Base-by-base conservation (phyloP, 2,888 invertebrate genomes). In the Brenthis hecate region DNA sequence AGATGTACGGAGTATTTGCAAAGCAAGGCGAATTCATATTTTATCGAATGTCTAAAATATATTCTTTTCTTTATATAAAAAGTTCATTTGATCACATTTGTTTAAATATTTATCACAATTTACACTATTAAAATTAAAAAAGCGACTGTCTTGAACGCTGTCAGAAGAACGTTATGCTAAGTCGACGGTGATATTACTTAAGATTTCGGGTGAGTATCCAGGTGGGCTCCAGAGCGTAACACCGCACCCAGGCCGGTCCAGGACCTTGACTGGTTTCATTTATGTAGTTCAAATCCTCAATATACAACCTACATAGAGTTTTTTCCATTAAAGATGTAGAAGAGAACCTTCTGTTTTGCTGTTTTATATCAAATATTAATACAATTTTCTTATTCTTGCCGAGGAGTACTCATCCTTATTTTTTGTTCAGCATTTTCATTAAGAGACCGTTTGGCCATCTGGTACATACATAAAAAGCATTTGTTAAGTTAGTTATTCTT, bases 1-100 rank as follows among this genome's bases (percentile, higher is more conserved):
- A 92, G 75, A 91, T 88, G 70, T 92, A 91, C 53, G 92, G 92
- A 72, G 86, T 85, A 62, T 77, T 81, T 54, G 86, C 76, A 68
- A 90, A 91, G 75, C 92, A 92, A 3, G 90, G 88, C 0, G 92
- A 89, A 77, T 88, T 90, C 92, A 92, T 92, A 69, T 53, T 69
- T 57, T 6, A 6, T 28, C 8, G n/a, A 23, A 43, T 50, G 6
- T 53, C 36, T 43, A 32, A 43, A 14, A 43, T 5, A 6, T 51
- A 16, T 16, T 4, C 14, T 16, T 58, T 8, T 14, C 32, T 61
- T 43, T 47, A 48, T 13, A 60, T 16, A 51, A 36, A 11, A 4
- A 8, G 0, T 13, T 14, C 14, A 19, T 8, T 11, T 43, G 16
- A 16, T 8, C 14, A 36, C 53, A 36, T 53, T 16, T 16, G 8